Base-by-base conservation (phyloP, 2,797 vertebrate species). In the Gymnoscopelus microlampas region DNA sequence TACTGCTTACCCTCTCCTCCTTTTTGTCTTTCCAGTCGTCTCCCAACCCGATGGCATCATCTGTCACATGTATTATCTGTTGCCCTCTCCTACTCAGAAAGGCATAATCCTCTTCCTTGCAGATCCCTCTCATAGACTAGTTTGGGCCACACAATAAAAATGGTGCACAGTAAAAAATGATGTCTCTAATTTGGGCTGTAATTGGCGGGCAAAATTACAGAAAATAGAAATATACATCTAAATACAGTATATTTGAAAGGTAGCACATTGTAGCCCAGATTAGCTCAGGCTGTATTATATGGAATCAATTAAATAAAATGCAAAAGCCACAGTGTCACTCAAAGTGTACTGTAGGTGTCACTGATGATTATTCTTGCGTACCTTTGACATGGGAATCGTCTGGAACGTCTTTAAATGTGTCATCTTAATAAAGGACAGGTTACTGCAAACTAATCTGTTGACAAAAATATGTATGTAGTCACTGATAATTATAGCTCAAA, bases 341-440 rank as follows among this genome's bases (percentile, higher is more conserved):
- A 35, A 12, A 10, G 48, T 14, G 2, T 29, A 29, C 26, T 29
- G 19, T 19, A 29, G 26, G 26, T 29, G 39, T 35, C 32, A 35
- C 5, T 5, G 39, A n/a, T 19, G 39, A 13, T 12, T 2, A 2
- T 23, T 15, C 8, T 9, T 35, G 32, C 55, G 53, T 86, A 94
- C 94, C 93, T 92, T 94, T 3, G 93, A 94, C 93, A 94, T 94
- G 35, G 89, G 87, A 75, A 94, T 94, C 39, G 74, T 84, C 54
- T 86, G 79, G 71, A 94, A 94, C 61, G 6, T 76, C 77, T 86
- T 88, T 51, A 79, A 15, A 3, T 94, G 91, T 63, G 76, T 66
- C 94, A 94, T 94, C 70, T 80, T 89, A n/a, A 48, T 71, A 10
- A 57, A 50, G 44, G 60, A 68, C 3, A 59, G 19, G 15, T 13